Evolutionary conservation across 2,797 vertebrate genomes (phyloP).

Genomic region (Petrocephalus sullivani): DNA sequence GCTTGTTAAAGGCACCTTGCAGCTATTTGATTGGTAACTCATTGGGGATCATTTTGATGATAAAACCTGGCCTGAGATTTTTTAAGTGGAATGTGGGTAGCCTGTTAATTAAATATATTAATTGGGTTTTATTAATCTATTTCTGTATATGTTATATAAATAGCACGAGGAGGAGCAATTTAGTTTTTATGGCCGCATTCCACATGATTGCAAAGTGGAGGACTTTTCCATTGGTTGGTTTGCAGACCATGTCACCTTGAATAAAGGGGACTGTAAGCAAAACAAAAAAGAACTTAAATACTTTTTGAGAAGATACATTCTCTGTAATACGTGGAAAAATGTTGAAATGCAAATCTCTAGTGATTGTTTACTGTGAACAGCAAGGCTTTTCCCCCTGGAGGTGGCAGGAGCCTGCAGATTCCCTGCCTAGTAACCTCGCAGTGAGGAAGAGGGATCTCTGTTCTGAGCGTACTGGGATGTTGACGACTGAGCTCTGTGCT

Average conservation of each 20-base stretch:
- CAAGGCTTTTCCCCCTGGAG: not conserved
- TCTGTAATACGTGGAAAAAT: not conserved
- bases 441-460: not conserved
- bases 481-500: not conserved
- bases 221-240: not conserved
- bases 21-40: not conserved
- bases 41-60: not conserved
- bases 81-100: not conserved
- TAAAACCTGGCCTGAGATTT: conserved; percentile 5
- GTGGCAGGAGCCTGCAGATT: not conserved
- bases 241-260: not conserved
- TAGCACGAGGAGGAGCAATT: not conserved
- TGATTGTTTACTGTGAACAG: not conserved
- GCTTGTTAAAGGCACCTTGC: not conserved
- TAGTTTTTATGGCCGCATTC: not conserved
- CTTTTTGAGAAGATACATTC: not conserved
- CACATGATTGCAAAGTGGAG: not conserved
- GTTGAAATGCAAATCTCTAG: conserved; percentile 22
- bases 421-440: not conserved
- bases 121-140: conserved; percentile 15
- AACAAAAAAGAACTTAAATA: not conserved
- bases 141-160: conserved; percentile 19
- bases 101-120: not conserved
- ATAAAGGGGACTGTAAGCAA: not conserved
- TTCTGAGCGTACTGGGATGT: not conserved